Base-by-base conservation (phyloP, 2,888 invertebrate species). In the Acanthoscelides obtectus region DNA sequence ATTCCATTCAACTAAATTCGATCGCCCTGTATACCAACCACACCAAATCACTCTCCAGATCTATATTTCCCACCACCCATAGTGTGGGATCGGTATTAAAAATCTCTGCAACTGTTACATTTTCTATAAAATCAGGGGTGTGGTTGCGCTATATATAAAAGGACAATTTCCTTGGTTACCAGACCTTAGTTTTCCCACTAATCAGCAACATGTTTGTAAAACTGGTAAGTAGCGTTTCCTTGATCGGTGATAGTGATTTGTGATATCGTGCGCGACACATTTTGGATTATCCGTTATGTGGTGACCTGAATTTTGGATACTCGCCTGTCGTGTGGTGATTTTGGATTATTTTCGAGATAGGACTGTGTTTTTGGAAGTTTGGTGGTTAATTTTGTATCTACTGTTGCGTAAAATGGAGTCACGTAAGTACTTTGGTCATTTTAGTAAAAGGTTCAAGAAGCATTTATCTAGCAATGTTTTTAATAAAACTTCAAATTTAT, bases 121-220 rank as follows among this genome's bases (percentile, higher is more conserved):
- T 83, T 83, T 81, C 81, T 22, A 79, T 79, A 77, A 78, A 81
- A 80, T 79, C 79, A 76, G 80, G 81, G 84, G 84, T 82, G 84
- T 83, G 84, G 84, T 82, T 72, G 73, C 72, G 70, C 77, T 82
- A 83, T 84, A 84, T 81, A 84, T 81, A 80, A 73, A 78, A 72
- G 75, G 75, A 65, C 64, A 22, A 75, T 68, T 74, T 73, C 67
- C 69, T 74, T 72, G 69, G 69, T 66, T 72, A 70, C 72, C 73
- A 73, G 72, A 74, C 70, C 70, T 72, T 75, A 75, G 74, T 75
- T 72, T 21, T 72, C 70, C 71, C 25, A 68, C 68, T 70, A 75
- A 73, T 71, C 71, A 72, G 69, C 83, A 83, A 84, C 83, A 84
- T 85, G 85, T 85, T 85, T 79, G 84, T 84, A 84, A 85, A 85